These are phyloP conservation scores for Muricea muricata DNA, from an alignment of 92 coral and sea anemone species.

Conservation along the genomic window DNA sequence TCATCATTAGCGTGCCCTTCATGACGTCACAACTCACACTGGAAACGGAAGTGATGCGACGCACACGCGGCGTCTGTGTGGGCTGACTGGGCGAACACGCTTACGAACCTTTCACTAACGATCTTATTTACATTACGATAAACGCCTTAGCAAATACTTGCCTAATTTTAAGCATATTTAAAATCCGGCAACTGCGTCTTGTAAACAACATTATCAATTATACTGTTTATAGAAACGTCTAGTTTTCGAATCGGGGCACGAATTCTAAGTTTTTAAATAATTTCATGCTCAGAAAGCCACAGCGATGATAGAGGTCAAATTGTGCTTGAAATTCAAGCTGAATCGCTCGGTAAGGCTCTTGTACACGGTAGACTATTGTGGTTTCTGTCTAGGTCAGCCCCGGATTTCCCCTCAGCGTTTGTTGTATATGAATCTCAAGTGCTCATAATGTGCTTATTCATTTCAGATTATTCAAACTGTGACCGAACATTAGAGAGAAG, in stretches of 20 bases:
- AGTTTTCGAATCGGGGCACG: neutral
- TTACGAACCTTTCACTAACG: neutral
- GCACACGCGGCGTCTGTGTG: constrained; percentile 14
- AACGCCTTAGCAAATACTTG: neutral
- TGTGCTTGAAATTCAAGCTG: neutral
- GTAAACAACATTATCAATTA: neutral
- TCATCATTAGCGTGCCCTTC: neutral
- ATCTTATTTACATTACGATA: constrained; percentile 4
- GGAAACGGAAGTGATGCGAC: constrained; percentile 4
- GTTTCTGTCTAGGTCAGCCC: constrained; percentile 20
- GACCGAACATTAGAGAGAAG: neutral
- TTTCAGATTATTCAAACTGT: constrained; percentile 19
- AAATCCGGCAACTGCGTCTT: constrained; percentile 16
- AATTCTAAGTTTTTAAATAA: neutral
- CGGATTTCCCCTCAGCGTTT: constrained; percentile 19
- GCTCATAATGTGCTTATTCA: constrained; percentile 19
- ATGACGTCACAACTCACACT: neutral
- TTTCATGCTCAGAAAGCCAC: neutral
- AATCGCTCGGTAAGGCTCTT: neutral
- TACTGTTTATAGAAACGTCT: neutral
- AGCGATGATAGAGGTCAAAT: neutral
- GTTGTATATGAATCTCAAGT: constrained; percentile 4
- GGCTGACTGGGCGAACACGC: constrained; percentile 2
- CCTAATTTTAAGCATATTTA: neutral
- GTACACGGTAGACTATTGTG: neutral